phyloP scores from a whole-genome alignment of 2,888 invertebrate species.

The Psococerastis gibbosa region DNA sequence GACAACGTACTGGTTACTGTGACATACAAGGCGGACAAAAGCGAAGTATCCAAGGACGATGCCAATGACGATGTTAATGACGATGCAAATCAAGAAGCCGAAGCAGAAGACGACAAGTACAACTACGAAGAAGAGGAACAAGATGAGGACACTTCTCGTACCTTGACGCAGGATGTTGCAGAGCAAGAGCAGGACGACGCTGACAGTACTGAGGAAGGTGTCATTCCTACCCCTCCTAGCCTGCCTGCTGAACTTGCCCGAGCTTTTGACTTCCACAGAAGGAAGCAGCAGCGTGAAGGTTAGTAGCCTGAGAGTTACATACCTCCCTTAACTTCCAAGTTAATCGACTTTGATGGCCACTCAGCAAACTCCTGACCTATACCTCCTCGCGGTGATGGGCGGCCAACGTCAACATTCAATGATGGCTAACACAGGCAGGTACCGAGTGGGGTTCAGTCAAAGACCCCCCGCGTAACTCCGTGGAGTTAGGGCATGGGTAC shows the following conservation, averaged over 20 bases:
- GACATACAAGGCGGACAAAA: conserved; percentile 4
- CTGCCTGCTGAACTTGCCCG: neutral
- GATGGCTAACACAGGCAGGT: too few relatives aligned
- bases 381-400: too few relatives aligned
- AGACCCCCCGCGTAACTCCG: too few relatives aligned
- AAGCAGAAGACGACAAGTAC: neutral
- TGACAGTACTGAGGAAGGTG: neutral
- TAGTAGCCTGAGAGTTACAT: too few relatives aligned
- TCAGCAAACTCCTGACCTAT: too few relatives aligned
- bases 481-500: too few relatives aligned
- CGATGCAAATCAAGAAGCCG: too few relatives aligned
- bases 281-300: neutral
- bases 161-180: neutral
- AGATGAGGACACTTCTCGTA: neutral
- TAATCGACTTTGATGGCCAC: too few relatives aligned
- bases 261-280: conserved; percentile 8
- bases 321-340: too few relatives aligned
- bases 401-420: too few relatives aligned
- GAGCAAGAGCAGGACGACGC: conserved; percentile 3
- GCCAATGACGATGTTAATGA: too few relatives aligned
- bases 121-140: neutral
- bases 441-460: too few relatives aligned
- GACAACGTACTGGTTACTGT: conserved; percentile 8
- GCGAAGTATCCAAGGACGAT: neutral
- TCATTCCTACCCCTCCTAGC: conserved; percentile 4